Conservation (phyloP, 2,113 vertebrate species). For the Indicator indicator region DNA sequence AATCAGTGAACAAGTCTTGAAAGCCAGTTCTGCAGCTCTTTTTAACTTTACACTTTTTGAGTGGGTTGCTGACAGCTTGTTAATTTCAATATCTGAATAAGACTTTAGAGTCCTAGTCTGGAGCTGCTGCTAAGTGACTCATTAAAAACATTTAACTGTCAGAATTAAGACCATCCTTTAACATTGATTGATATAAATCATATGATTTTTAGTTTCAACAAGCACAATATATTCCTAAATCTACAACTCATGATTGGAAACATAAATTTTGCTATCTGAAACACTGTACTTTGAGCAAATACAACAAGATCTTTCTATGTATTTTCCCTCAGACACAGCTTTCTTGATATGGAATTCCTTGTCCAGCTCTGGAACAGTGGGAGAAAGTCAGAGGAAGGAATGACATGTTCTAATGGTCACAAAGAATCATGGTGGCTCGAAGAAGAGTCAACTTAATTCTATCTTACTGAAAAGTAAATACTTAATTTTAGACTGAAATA, state of each 20-base stretch:
- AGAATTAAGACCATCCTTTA: conserved; percentile 15
- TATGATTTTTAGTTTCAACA: not conserved
- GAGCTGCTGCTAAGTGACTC: not conserved
- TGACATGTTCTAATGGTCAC: not conserved
- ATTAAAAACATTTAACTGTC: conserved; percentile 10
- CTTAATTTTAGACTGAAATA: not conserved
- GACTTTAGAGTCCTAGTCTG: not conserved
- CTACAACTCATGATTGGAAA: not conserved
- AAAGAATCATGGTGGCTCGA: not conserved
- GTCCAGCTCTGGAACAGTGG: not conserved
- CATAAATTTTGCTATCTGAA: not conserved
- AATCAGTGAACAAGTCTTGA: not conserved
- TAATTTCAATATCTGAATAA: conserved; percentile 1
- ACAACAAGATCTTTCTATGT: not conserved
- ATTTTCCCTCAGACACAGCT: not conserved
- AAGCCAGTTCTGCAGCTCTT: conserved; percentile 10
- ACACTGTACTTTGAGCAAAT: not conserved
- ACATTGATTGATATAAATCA: not conserved
- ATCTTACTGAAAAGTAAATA: not conserved
- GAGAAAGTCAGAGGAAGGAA: not conserved
- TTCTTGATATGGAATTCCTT: not conserved
- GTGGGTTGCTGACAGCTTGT: conserved; percentile 1
- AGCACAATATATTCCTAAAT: not conserved
- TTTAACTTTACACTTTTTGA: not conserved
- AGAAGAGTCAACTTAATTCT: not conserved